A percentile compares a stretch with the other conserved stretches of the same genome.
These are phyloP conservation scores for Orchesella flavescens DNA, from an alignment of 2,888 invertebrate species.

Conservation along the genomic window DNA sequence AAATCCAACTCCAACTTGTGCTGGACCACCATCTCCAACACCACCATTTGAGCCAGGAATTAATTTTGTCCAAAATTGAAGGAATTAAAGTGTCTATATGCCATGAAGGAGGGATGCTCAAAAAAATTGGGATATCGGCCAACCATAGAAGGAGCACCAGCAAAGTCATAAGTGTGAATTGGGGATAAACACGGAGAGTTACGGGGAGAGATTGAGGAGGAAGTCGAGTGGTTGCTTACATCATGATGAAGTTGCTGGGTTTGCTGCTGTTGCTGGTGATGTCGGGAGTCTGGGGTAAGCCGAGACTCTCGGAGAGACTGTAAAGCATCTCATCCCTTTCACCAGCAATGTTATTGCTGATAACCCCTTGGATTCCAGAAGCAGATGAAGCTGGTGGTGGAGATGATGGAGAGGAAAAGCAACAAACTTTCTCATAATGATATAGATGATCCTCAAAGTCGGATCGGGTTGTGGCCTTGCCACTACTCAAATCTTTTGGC, in stretches of 20 bases:
- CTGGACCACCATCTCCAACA: conserved; percentile 27
- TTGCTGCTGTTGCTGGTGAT: conserved; percentile 41
- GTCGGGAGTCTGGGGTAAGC: conserved; percentile 55
- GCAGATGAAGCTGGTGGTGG: conserved; percentile 2
- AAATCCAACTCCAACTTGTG: too few species aligned
- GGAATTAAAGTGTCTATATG: conserved; percentile 71
- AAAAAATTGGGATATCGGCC: conserved; percentile 69
- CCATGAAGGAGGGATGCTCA: conserved; percentile 71
- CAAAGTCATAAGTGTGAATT: conserved; percentile 67
- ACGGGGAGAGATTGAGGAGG: conserved; percentile 69
- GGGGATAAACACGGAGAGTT: conserved; percentile 70
- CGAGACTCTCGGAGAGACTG: conserved; percentile 45
- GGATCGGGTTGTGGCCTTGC: conserved; percentile 58
- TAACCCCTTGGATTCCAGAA: conserved; percentile 20
- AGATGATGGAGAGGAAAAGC: conserved; percentile 31
- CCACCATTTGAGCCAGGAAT: conserved; percentile 42
- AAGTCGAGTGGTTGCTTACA: conserved; percentile 67
- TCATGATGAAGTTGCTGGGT: conserved; percentile 48
- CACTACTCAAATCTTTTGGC: conserved; percentile 70
- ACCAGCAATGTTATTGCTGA: conserved; percentile 11
- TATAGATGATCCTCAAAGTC: conserved; percentile 52
- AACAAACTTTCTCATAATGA: conserved; percentile 22
- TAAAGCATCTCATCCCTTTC: conserved; percentile 5
- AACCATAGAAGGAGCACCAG: conserved; percentile 69
- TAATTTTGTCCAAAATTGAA: conserved; percentile 69